Base-by-base conservation (phyloP, 2,113 vertebrate genomes). In the Grammomys surdaster region DNA sequence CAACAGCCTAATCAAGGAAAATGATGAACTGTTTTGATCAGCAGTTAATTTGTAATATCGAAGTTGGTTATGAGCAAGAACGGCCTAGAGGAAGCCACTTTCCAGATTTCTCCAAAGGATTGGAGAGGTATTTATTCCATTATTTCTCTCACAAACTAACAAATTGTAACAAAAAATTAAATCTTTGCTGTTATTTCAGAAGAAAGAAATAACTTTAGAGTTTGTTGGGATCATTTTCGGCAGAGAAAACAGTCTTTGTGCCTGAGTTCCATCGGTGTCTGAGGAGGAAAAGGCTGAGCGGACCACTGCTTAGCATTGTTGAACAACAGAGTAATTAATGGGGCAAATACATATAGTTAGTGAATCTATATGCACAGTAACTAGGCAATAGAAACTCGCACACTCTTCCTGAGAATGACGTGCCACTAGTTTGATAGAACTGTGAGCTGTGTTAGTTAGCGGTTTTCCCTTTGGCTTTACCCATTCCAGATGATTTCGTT, bases 191-290 rank as follows among this genome's bases (percentile, higher is more conserved):
- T 96, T 95, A 97, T 97, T 98, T 96, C 93, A 94, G 96, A 94
- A 97, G 88, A 92, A 95, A 96, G 94, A 95, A 97, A 93, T 96
- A 96, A 96, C 92, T 97, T 85, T 76, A 96, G 92, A 96, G 90
- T 90, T 97, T 94, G 80, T 95, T 97, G 81, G 89, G 86, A 88
- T 95, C 70, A 86, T 97, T 96, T 97, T 96, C 84, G 95, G 91
- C 94, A 96, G 87, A 94, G 60, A 95, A 65, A 76, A 95, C 63
- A 92, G 88, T 97, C 88, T 91, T 40, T 0, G 28, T 95, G 89
- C n/a, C 46, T 85, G 89, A 97, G 96, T 97, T 95, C 94, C 92
- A 77, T 48, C 22, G 3, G 73, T 96, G 92, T 95, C 86, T 90
- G 82, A 95, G 94, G 63, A 95, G 51, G 63, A 92, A 75, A 76